Base-by-base conservation (phyloP, 2,797 vertebrate genomes). In the Acanthis flammea region DNA sequence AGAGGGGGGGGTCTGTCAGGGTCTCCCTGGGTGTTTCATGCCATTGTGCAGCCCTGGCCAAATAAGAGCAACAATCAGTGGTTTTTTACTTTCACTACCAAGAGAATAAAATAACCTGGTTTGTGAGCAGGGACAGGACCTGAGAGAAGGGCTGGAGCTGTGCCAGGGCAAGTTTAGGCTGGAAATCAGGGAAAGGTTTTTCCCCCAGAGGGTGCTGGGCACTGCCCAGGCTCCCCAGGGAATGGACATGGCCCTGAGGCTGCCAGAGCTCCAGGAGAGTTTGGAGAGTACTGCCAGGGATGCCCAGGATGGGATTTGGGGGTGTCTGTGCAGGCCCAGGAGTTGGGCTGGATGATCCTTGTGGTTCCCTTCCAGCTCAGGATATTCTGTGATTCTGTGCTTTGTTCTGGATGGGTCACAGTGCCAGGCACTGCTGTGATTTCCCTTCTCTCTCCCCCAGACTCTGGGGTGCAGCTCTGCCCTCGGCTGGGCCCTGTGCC, bases 161-260 rank as follows among this genome's bases (percentile, higher is more conserved):
- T 1, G 54, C 0, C 33, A 74, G 47, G 12, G 25, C 0, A 23
- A 0, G 17, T 0, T 37, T 1, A 3, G 35, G 12, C 0, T 41
- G 45, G 39, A 6, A 1, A 0, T 47, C 3, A 25, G 25, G 53
- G 7, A 8, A 28, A 67, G 7, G 3, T 3, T 61, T 24, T 19
- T 35, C 7, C 22, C 21, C 21, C 41, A 60, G 61, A 73, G 8
- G 45, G 18, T 60, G 22, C 30, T 66, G 30, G 41, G 61, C 86
- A 74, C 61, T 53, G 61, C 19, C 1, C 76, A 73, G 51, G 60
- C n/a, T 79, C 5, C 21, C 53, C 75, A 74, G 76, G 53, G 47
- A 67, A 45, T 53, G 61, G 68, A 14, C 15, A 60, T 18, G 0
- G 39, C 33, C 39, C n/a, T 0, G 6, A 19, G 19, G 28, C 58